Base-by-base conservation (phyloP, 2,888 invertebrate genomes). In the Meteorus cinctellus region DNA sequence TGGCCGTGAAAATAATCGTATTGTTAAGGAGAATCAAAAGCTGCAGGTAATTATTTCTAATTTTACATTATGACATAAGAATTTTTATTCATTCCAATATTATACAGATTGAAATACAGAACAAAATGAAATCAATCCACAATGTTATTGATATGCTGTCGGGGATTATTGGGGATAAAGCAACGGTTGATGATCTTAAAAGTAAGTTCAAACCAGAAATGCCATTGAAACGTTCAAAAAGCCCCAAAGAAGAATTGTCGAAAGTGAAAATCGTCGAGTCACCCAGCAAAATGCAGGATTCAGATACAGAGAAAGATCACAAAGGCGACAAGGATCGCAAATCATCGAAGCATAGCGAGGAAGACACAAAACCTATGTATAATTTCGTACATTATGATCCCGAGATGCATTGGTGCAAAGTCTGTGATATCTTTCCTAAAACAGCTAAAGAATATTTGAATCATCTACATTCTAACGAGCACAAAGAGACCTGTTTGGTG, bases 131-230 rank as follows among this genome's bases (percentile, higher is more conserved):
- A 90, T 95, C 96, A 0, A 95, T 96, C 88, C 94, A 94, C 90
- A 96, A 96, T 89, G 96, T 96, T 29, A 95, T 97, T 85, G 96
- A 96, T 86, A 96, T 96, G 95, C 91, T 97, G 84, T 95, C 95
- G 77, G 94, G 94, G 48, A 95, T 96, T 86, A 96, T 96, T 84
- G 95, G 96, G 0, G 95, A 95, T 83, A 94, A 94, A 81, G 87
- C 89, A 70, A 90, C 90, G 5, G 85, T 90, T 27, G 87, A 89
- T 48, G 91, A 91, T 76, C 80, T 89, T 55, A 88, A 87, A 76
- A 81, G 81, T 74, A 89, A 89, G 79, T 88, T 85, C 80, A 89
- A 87, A 41, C 79, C 84, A 62, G 89, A 89, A 19, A 62, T 79
- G 19, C 69, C 84, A 27, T 81, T 80, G 60, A 88, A 88, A 70